Evolutionary conservation across 35 echinoderm and acorn worm species (phyloP).

Genomic region (Heliocidaris tuberculata): DNA sequence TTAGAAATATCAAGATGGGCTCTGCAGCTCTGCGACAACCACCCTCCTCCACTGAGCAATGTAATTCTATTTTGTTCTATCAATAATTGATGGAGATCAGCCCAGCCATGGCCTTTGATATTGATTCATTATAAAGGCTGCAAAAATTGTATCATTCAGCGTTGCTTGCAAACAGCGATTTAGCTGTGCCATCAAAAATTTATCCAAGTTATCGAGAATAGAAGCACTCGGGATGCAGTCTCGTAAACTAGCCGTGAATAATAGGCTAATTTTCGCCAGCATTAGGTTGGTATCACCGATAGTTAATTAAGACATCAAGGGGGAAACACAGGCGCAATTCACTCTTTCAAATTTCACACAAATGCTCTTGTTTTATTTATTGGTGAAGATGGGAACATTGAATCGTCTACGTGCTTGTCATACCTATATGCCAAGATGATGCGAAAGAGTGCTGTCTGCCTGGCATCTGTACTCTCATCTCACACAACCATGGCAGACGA

Average conservation of each 20-base stretch:
- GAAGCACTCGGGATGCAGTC: neutral
- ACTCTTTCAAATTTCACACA: constrained; percentile 48
- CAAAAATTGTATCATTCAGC: constrained; percentile 37
- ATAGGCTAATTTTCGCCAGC: constrained; percentile 43
- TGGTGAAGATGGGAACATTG: constrained; percentile 21
- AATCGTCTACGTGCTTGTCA: constrained; percentile 33
- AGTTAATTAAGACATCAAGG: constrained; percentile 49
- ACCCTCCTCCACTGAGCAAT: constrained; percentile 8
- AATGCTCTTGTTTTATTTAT: constrained; percentile 52
- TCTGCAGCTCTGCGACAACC: neutral
- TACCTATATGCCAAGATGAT: neutral
- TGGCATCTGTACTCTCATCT: neutral
- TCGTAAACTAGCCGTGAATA: constrained; percentile 48
- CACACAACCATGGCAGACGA: neutral
- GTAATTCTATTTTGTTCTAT: constrained; percentile 54
- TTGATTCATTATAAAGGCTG: constrained; percentile 50
- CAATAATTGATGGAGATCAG: constrained; percentile 11
- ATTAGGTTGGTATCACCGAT: constrained; percentile 44
- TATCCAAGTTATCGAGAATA: constrained; percentile 35
- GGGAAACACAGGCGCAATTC: neutral
- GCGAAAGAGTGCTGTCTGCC: constrained; percentile 6
- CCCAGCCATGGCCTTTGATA: neutral
- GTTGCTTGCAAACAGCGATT: neutral
- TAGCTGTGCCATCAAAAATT: constrained; percentile 37
- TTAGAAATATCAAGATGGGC: neutral